Evolutionary conservation across 2,113 vertebrate species (phyloP), one percentile per base, ranked within the genome.

Genomic region (Coptodon rendalli): DNA sequence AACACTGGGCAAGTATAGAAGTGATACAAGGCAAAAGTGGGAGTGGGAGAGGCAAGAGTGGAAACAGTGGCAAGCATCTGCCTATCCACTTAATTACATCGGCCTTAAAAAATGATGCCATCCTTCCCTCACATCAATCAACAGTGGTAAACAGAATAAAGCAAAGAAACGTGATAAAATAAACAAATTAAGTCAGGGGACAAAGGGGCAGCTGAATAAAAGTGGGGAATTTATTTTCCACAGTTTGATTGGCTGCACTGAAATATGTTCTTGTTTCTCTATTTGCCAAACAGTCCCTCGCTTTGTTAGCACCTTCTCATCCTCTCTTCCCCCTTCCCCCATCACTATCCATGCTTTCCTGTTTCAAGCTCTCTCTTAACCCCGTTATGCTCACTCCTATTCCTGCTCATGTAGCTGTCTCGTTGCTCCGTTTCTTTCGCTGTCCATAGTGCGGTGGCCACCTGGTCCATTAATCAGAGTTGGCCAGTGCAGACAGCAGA

Each of bases 381-480:
- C 84, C 45, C 1, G 27, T 56, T 71, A 80, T 40, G 89, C 24
- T 83, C 73, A 54, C 43, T 89, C 61, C 31, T n/a, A 8, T 17
- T 86, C 88, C 68, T 84, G 83, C 71, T 89, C 82, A 45, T 93
- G 89, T 85, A 87, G 91, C 83, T 86, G 85, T 90, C 86, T 94
- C 92, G 76, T 90, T 81, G 86, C 87, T 85, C 87, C 78, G 84
- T 85, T 89, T 91, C 86, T 88, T 50, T 92, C 63, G 81, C 68
- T 54, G 81, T 87, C 86, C 88, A 90, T 90, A 94, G 90, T 87
- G 92, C 89, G 89, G 88, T 84, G 92, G 87, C 94, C 95, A 95
- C 95, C 94, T 95, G 94, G 81, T 86, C 93, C 92, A 95, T 96
- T 95, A 96, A 96, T 96, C 95, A 95, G 88, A 82, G 87, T 81